phyloP scores from a whole-genome alignment of 2,888 invertebrate species.

The Diogma glabrata region DNA sequence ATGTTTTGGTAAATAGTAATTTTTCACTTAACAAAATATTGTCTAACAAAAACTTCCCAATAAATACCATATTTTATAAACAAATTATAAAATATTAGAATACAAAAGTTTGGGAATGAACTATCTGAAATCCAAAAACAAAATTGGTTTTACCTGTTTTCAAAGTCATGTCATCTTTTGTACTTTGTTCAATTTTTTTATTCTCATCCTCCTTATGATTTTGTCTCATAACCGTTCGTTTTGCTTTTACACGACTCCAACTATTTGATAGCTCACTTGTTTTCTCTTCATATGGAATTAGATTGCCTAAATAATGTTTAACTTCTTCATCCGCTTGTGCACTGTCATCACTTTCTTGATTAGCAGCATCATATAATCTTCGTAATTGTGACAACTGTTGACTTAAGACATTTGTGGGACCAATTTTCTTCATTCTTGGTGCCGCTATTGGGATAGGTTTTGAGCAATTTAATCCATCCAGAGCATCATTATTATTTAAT shows the following conservation, averaged over 20 bases:
- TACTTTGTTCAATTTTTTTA: constrained; percentile 1
- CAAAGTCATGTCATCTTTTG: not conserved
- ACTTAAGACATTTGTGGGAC: constrained; percentile 29
- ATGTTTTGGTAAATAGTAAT: too few species aligned
- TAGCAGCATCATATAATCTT: constrained; percentile 31
- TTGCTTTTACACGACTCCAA: constrained; percentile 45
- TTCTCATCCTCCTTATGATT: constrained; percentile 7
- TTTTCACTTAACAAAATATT: too few species aligned
- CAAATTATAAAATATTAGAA: not conserved
- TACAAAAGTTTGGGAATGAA: constrained; percentile 5
- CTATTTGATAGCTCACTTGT: constrained; percentile 41
- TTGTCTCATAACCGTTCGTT: constrained; percentile 30
- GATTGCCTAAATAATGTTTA: constrained; percentile 40
- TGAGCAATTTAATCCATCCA: too few species aligned
- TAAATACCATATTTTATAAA: not conserved
- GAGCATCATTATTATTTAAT: too few species aligned
- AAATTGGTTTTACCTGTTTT: not conserved
- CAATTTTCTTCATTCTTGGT: constrained; percentile 31
- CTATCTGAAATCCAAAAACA: constrained; percentile 4
- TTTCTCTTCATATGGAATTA: constrained; percentile 17
- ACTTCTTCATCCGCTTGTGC: constrained; percentile 48
- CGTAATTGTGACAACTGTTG: constrained; percentile 33
- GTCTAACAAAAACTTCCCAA: not conserved
- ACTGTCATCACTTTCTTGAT: constrained; percentile 39
- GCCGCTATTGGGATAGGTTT: constrained; percentile 30